A percentile compares a stretch with the other conserved stretches of the same genome.
Conservation (phyloP, 2,797 vertebrate species). For the Gallirallus australis region DNA sequence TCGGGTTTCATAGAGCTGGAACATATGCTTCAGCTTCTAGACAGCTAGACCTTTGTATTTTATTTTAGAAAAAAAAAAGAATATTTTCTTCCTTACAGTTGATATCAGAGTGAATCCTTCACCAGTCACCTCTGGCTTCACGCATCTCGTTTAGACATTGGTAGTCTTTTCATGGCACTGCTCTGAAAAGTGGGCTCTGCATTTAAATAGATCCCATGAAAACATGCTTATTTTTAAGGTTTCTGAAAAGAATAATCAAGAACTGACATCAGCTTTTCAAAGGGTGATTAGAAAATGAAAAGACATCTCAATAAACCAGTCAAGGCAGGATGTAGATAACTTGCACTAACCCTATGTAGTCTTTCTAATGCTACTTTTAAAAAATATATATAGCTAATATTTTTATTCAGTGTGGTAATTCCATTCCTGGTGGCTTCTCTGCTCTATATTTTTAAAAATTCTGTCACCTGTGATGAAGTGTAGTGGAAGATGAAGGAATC, state of each 20-base stretch:
- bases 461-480: neutral
- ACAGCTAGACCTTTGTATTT: neutral
- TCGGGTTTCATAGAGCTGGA: neutral
- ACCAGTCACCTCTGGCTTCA: neutral
- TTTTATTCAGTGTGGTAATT: neutral
- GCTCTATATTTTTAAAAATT: neutral
- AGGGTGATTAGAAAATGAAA: neutral
- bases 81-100: neutral
- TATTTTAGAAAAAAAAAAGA: neutral
- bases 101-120: neutral
- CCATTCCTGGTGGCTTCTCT: neutral
- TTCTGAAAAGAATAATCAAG: neutral
- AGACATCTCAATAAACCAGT: neutral
- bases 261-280: neutral
- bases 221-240: neutral
- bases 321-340: neutral
- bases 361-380: neutral
- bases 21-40: neutral
- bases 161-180: neutral
- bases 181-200: neutral
- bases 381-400: neutral
- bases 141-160: rapidly evolving
- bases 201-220: neutral
- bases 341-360: neutral
- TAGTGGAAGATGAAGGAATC: neutral